Conservation (phyloP, 1,140 invertebrate genomes). For the Neodiprion fabricii region DNA sequence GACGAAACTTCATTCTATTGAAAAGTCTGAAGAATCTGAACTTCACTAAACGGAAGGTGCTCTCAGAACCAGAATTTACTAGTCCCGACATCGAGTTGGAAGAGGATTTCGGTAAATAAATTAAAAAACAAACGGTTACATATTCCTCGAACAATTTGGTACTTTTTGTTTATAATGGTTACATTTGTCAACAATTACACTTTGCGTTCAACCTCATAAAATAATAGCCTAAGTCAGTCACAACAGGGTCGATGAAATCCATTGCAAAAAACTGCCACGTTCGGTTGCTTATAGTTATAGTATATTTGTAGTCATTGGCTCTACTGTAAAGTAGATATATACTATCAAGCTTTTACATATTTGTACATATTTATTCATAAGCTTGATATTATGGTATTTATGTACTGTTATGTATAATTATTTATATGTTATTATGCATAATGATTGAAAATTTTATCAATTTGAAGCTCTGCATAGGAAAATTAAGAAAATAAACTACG, state of each 20-base stretch:
- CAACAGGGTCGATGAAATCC: too few relatives aligned
- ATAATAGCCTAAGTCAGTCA: too few relatives aligned
- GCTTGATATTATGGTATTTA: not conserved
- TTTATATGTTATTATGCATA: not conserved
- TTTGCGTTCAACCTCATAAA: not conserved
- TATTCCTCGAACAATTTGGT: too few relatives aligned
- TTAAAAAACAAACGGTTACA: too few relatives aligned
- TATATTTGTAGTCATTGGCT: not conserved
- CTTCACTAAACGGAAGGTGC: not conserved
- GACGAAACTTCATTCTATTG: not conserved
- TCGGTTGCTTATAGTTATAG: not conserved
- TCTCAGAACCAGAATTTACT: too few relatives aligned
- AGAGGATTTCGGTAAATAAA: too few relatives aligned
- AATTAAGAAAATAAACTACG: conserved; percentile 2
- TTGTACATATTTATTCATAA: not conserved
- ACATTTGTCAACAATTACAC: conserved; percentile 2
- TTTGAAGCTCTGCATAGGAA: not conserved
- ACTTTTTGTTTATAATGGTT: not conserved
- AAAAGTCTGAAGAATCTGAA: not conserved
- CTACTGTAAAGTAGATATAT: not conserved
- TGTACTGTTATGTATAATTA: not conserved
- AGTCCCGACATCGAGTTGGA: too few relatives aligned
- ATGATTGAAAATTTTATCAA: not conserved
- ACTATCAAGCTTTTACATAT: not conserved
- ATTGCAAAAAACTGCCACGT: not conserved